Base-by-base conservation (phyloP, 2,113 vertebrate species). In the Nothoprocta perdicaria region DNA sequence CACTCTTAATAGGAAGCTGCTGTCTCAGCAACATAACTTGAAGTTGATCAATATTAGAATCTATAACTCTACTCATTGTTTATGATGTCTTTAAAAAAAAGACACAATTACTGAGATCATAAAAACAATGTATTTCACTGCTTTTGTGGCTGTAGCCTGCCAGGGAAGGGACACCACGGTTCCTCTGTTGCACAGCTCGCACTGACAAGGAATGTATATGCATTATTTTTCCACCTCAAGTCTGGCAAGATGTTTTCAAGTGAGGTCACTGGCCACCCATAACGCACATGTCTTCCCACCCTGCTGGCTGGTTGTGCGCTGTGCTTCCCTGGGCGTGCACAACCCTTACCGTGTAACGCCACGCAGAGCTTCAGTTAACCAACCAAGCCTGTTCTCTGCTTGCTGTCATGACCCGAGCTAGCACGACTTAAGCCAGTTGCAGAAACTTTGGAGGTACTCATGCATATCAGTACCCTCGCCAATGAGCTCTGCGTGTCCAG, bases 121-220 rank as follows among this genome's bases (percentile, higher is more conserved):
- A 86, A 94, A 94, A 94, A 94, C 95, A 83, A 86, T 55, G 33
- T 93, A 92, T 95, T 95, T 95, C 71, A 74, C 90, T 89, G 89
- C 89, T 89, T 92, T 84, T 94, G 90, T 86, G 72, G 24, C 66
- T 79, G 6, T 9, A 75, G 45, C 41, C 60, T 90, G 75, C 74
- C 76, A 38, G 50, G 55, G 43, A 76, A 83, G 91, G 65, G 68
- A 85, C 50, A 22, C 63, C 5, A 17, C 0, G 0, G 85, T 87
- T 83, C 63, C 38, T 91, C 82, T 58, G 3, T 84, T 81, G 45
- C 84, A 58, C 22, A 48, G 45, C 53, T 75, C 45, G 4, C 66
- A 65, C 66, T 53, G 78, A 85, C 62, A 67, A 29, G 23, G 23
- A 67, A 75, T 18, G 26, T 4, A 61, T 65, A 57, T 9, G 21